These are phyloP conservation scores for Manacus vitellinus DNA, from an alignment of 2,113 vertebrate genomes.

Conservation along the genomic window DNA sequence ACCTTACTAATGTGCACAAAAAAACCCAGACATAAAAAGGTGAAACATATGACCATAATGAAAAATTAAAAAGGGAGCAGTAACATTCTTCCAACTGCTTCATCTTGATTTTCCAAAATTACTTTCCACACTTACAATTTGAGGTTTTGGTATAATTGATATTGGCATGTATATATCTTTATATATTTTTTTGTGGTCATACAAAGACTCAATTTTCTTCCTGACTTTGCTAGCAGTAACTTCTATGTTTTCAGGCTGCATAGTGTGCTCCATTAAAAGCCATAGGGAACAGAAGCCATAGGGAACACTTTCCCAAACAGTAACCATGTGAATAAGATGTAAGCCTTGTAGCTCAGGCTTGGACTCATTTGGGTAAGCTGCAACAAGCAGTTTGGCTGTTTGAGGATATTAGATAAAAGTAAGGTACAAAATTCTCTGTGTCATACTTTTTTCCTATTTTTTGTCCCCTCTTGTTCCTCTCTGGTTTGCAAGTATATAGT, in stretches of 20 bases:
- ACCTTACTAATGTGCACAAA: neutral
- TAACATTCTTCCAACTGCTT: neutral
- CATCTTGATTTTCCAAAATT: neutral
- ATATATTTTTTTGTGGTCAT: neutral
- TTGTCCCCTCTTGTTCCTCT: neutral
- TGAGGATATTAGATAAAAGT: neutral
- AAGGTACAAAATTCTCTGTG: neutral
- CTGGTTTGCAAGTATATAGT: neutral
- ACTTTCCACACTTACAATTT: neutral
- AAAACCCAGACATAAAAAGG: neutral
- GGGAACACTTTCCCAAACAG: neutral
- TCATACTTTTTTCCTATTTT: neutral
- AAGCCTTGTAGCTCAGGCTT: neutral
- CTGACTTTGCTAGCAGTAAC: neutral
- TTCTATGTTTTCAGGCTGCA: neutral
- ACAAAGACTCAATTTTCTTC: neutral
- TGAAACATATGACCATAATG: neutral
- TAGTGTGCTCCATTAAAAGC: neutral
- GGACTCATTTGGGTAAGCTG: neutral
- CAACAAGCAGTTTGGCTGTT: neutral
- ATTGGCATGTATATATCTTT: neutral
- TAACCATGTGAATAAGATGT: neutral
- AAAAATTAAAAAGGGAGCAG: neutral
- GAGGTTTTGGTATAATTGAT: conserved; percentile 11
- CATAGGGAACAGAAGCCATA: neutral